A percentile compares a stretch with the other conserved stretches of the same genome.
phyloP scores from a whole-genome alignment of 2,888 invertebrate species.

The Andrena fulva region DNA sequence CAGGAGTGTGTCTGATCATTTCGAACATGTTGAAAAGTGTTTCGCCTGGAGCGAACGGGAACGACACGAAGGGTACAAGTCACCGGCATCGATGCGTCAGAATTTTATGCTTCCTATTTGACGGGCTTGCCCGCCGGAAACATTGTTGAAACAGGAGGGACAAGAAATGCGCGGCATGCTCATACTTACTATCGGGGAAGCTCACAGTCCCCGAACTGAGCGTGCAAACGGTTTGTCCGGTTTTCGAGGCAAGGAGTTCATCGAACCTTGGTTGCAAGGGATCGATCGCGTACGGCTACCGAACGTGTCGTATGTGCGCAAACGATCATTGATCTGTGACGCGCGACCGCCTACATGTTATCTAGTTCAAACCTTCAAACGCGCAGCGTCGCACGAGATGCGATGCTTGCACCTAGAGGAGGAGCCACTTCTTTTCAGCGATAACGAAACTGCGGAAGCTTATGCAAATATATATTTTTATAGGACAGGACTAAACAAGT shows the following conservation, averaged over 20 bases:
- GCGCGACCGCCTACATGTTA: conserved; percentile 65
- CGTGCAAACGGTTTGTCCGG: conserved; percentile 71
- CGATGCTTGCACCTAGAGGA: conserved; percentile 2
- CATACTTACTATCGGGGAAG: conserved; percentile 46
- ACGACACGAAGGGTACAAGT: not conserved
- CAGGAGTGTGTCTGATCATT: too few species aligned
- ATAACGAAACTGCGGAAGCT: too few species aligned
- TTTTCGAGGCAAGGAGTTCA: conserved; percentile 73
- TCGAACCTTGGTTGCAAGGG: conserved; percentile 67
- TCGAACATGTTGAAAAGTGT: too few species aligned
- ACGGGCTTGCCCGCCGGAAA: conserved; percentile 9
- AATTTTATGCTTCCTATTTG: conserved; percentile 22
- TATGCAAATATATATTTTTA: too few species aligned
- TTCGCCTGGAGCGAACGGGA: too few species aligned
- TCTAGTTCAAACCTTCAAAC: conserved; percentile 22
- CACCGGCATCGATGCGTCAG: not conserved
- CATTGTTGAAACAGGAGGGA: conserved; percentile 40
- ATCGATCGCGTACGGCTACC: conserved; percentile 69
- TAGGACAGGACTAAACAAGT: too few species aligned
- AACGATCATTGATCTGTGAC: conserved; percentile 70
- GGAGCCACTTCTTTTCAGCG: not conserved
- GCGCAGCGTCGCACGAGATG: not conserved
- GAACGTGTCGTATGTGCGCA: conserved; percentile 65
- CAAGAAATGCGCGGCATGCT: conserved; percentile 32
- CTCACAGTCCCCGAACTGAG: conserved; percentile 47